Conservation (phyloP, 2,888 invertebrate species). For the Himalopsyche kuldschensis region DNA sequence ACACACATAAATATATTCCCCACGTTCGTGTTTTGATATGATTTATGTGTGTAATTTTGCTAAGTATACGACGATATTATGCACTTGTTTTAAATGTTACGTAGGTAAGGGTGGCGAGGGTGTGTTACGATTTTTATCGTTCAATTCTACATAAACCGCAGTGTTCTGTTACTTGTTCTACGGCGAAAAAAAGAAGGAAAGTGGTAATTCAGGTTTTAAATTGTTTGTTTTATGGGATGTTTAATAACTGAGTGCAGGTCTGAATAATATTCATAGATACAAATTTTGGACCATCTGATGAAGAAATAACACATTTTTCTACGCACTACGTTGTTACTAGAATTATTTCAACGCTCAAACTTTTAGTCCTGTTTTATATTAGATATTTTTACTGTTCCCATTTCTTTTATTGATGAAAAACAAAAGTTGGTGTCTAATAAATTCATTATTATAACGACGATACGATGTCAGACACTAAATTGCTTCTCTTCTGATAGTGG, state of each 20-base stretch:
- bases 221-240: neutral
- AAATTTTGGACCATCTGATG: too few species aligned
- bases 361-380: too few species aligned
- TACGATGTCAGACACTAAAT: too few species aligned
- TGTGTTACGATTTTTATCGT: slow-evolving; percentile 38
- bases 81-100: slow-evolving; percentile 35
- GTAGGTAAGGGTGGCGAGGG: neutral
- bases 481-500: too few species aligned
- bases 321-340: too few species aligned
- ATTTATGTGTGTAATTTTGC: slow-evolving; percentile 39
- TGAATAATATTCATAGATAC: neutral
- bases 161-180: neutral
- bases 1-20: slow-evolving; percentile 5
- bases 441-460: too few species aligned
- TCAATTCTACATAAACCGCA: neutral
- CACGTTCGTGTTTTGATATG: slow-evolving; percentile 28
- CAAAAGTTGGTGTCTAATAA: too few species aligned
- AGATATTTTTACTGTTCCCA: too few species aligned
- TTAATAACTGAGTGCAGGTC: neutral
- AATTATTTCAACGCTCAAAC: too few species aligned
- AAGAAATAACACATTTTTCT: too few species aligned
- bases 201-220: neutral
- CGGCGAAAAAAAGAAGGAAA: neutral
- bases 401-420: too few species aligned
- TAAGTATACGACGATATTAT: slow-evolving; percentile 38